Base-by-base conservation (phyloP, 1,140 invertebrate genomes). In the Phenacoccus solenopsis region DNA sequence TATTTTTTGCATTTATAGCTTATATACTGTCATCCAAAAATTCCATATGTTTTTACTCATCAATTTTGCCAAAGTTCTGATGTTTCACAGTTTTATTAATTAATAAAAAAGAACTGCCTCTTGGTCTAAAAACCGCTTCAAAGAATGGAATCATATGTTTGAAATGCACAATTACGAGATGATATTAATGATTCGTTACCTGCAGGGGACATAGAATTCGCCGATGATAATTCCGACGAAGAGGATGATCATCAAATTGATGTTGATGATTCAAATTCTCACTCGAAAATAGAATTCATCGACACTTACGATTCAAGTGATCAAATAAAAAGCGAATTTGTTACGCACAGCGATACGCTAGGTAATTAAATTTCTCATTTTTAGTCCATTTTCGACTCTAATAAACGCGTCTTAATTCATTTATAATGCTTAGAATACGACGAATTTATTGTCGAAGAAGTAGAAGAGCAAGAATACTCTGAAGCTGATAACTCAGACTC, bases 381-480 rank as follows among this genome's bases (percentile, higher is more conserved):
- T 16, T 9, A 16, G 12, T 49, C 38, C 38, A n/a, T 32, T 32
- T 13, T 5, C 38, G 13, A 49, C 20, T n/a, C n/a, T n/a, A n/a
- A n/a, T n/a, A n/a, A n/a, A n/a, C n/a, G n/a, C n/a, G n/a, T n/a
- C n/a, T n/a, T 16, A 16, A n/a, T 16, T 49, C 38, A 10, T 49
- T n/a, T 49, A 16, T 49, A 49, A 16, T 49, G 20, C 30, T 7
- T n/a, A 49, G 38, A 49, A 3, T 9, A 16, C 5, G 59, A 64
- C 25, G 59, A 64, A 4, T 64, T 64, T 20, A 64, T 64, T 25
- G 59, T 64, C 25, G 59, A 64, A 64, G 59, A 64, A 64, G 25
- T 64, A 25, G 59, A 64, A 27, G 59, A 49, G 16, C 38, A 49
- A n/a, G 38, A 64, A 16, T 64, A 24, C 25, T 64, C 59, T 10